Base-by-base conservation (phyloP, 2,113 vertebrate species). In the Loxodonta africana region DNA sequence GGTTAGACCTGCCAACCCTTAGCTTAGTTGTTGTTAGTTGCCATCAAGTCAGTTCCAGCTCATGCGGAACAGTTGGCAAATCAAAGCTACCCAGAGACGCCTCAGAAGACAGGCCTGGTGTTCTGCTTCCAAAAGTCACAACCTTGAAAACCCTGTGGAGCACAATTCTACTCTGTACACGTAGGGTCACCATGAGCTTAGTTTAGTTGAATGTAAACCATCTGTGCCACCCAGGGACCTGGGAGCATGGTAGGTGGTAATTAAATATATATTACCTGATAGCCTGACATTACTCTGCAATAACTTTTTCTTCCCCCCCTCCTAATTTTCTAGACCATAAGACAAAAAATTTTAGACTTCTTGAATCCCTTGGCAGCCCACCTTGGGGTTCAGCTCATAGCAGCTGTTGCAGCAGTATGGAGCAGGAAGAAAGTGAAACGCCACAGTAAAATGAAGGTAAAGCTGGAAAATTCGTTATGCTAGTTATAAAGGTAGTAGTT, bases 321-420 rank as follows among this genome's bases (percentile, higher is more conserved):
- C 37, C 25, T 17, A 3, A 0, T 84, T 96, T 92, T 94, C 0
- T 90, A 99, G 99, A 99, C 99, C 30, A 97, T 99, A 91, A 99
- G 98, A 93, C 99, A 99, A 97, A 99, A 99, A 93, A 99, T 99
- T 83, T 95, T 99, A 95, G 99, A 99, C 8, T 99, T 99, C 95
- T 92, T 99, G 74, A 98, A 99, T 88, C 99, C 99, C 2, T 97
- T 99, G 91, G 99, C 99, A 30, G 98, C 98, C 17, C 99, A 99
- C 0, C 99, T 99, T 78, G 99, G 99, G 15, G 95, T 99, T 67
- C 99, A 99, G 95, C 85, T 99, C 63, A 99, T 99, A 97, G 99
- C 99, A 53, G 99, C 99, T 0, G 97, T 99, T 6, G 99, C 99
- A 83, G 98, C 99, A 1, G 99, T 99, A 15, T 99, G 99, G 99